phyloP scores from a whole-genome alignment of 2,113 vertebrate species.

The Galeopterus variegatus region DNA sequence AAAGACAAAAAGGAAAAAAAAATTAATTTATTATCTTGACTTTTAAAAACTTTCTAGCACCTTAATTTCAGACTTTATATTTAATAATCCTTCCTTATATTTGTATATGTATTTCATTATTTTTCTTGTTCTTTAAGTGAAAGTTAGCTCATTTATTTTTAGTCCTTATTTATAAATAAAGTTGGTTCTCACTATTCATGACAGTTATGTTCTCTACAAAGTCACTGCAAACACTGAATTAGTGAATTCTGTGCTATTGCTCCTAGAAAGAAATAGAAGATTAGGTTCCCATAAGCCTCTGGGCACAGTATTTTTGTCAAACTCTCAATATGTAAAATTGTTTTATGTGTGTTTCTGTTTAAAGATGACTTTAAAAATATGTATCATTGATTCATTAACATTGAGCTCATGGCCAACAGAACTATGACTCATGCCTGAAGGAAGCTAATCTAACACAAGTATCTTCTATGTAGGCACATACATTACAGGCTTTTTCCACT shows the following conservation, averaged over 20 bases:
- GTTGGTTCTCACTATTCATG: neutral
- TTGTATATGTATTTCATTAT: neutral
- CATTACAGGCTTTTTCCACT: neutral
- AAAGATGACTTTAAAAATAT: neutral
- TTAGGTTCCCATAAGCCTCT: neutral
- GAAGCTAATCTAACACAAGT: neutral
- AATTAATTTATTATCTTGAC: neutral
- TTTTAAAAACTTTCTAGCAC: neutral
- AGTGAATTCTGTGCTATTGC: neutral
- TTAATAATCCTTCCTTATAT: neutral
- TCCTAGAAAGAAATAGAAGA: neutral
- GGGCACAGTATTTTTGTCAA: neutral
- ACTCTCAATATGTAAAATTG: neutral
- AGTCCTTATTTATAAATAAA: neutral
- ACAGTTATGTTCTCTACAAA: neutral
- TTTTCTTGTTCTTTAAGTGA: neutral
- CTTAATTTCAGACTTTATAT: neutral
- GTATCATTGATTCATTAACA: neutral
- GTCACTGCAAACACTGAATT: neutral
- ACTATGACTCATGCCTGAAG: neutral
- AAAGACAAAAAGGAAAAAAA: too few species aligned
- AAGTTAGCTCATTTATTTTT: slow-evolving; percentile 19
- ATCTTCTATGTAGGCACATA: neutral
- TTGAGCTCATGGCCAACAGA: neutral
- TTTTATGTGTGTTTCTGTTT: neutral